These are phyloP conservation scores for Drosophila lini DNA, from an alignment of 1,140 invertebrate genomes.

Conservation along the genomic window DNA sequence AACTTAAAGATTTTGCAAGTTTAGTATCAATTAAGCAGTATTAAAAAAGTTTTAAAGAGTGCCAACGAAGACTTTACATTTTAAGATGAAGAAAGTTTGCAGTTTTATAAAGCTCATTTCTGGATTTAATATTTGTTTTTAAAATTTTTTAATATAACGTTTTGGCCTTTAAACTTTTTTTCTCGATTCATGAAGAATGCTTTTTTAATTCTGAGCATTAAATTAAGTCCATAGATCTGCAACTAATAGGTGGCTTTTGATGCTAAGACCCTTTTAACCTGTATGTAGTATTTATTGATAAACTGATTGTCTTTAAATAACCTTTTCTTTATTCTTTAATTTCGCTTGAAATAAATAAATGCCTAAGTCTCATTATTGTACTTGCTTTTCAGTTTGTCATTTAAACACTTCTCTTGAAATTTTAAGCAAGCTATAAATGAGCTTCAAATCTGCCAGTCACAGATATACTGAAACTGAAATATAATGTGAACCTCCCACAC, in stretches of 20 bases:
- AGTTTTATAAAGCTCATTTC: too few species aligned
- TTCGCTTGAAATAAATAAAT: not conserved
- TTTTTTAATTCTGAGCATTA: too few species aligned
- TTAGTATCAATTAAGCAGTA: constrained; percentile 7
- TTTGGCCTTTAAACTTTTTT: too few species aligned
- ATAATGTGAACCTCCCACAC: not conserved
- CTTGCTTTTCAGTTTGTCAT: not conserved
- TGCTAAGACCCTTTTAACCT: too few species aligned
- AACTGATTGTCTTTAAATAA: not conserved
- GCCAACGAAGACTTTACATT: not conserved
- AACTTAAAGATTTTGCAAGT: constrained; percentile 5
- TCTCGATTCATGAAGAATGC: too few species aligned
- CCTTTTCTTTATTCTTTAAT: not conserved
- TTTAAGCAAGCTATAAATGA: not conserved
- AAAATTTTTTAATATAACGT: too few species aligned
- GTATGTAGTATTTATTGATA: not conserved
- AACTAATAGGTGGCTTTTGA: too few species aligned
- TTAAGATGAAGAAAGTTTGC: too few species aligned
- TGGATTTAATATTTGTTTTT: too few species aligned
- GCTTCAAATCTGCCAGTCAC: constrained; percentile 22
- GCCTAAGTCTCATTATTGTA: not conserved
- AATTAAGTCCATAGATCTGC: too few species aligned
- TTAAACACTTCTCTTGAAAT: not conserved
- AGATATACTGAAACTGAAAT: not conserved
- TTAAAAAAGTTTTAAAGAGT: constrained; percentile 1